Percentiles rank a stretch among this genome's conserved stretches.
These are phyloP conservation scores for Cottus gobio DNA, from an alignment of 2,113 vertebrate species.

Conservation along the genomic window DNA sequence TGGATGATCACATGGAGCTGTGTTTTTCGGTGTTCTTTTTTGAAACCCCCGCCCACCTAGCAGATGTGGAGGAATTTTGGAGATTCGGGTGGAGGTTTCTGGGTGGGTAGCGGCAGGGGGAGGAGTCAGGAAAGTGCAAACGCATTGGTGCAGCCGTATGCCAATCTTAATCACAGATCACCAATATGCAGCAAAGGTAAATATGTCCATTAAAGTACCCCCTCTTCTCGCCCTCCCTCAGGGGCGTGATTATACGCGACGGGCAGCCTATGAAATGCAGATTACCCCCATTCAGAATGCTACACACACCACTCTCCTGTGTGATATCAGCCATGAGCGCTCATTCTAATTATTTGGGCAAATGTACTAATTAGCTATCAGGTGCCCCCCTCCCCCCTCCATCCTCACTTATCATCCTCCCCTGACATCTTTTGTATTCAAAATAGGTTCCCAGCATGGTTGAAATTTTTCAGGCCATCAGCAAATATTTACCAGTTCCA, in stretches of 20 bases:
- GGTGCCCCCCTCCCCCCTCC: constrained; percentile 60
- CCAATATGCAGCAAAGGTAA: constrained; percentile 75
- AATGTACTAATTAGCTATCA: constrained; percentile 89
- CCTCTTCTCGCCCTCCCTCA: constrained; percentile 32
- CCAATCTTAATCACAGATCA: constrained; percentile 73
- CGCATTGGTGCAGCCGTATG: constrained; percentile 62
- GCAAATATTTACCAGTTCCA: constrained; percentile 89
- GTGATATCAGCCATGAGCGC: constrained; percentile 86
- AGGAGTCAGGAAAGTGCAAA: constrained; percentile 8
- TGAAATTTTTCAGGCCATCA: constrained; percentile 84
- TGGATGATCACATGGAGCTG: constrained; percentile 9
- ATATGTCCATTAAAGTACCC: constrained; percentile 76
- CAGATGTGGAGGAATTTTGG: neutral
- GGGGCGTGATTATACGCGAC: constrained; percentile 73
- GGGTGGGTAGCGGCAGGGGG: neutral
- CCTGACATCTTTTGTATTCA: constrained; percentile 86
- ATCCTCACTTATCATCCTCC: constrained; percentile 79
- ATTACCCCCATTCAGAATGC: constrained; percentile 78
- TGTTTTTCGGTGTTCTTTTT: neutral
- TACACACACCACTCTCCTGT: constrained; percentile 80
- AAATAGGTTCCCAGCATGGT: constrained; percentile 83
- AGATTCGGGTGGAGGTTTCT: neutral
- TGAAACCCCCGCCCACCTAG: neutral
- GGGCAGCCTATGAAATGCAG: constrained; percentile 76
- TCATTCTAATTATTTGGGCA: constrained; percentile 88